These are phyloP conservation scores for Leptopilina syphax DNA, from an alignment of 2,888 invertebrate species.

Conservation along the genomic window DNA sequence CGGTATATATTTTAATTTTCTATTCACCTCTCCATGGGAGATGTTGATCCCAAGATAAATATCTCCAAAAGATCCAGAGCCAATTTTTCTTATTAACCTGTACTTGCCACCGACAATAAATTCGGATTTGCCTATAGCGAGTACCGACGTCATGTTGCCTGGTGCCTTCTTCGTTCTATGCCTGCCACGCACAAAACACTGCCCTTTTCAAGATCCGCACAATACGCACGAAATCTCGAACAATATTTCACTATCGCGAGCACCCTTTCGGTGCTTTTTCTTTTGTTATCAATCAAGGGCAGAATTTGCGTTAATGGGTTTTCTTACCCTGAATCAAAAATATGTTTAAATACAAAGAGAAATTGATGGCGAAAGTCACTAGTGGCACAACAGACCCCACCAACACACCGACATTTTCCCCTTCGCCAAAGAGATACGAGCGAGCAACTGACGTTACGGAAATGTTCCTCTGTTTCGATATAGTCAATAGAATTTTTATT, in stretches of 20 bases:
- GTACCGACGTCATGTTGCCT: constrained; percentile 62
- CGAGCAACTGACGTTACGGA: constrained; percentile 44
- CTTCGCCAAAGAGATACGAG: constrained; percentile 60
- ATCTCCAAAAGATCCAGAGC: constrained; percentile 99
- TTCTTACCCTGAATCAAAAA: constrained; percentile 50
- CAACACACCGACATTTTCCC: constrained; percentile 81
- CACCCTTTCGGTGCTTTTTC: constrained; percentile 23
- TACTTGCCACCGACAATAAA: constrained; percentile 95
- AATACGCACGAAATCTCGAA: constrained; percentile 30
- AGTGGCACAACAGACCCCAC: constrained; percentile 73
- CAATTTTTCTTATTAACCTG: constrained; percentile 96
- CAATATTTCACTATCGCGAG: constrained; percentile 27
- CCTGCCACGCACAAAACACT: constrained; percentile 41
- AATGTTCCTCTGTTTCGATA: constrained; percentile 5
- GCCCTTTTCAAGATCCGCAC: constrained; percentile 34
- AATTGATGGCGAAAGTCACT: constrained; percentile 70
- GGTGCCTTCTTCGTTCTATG: constrained; percentile 44
- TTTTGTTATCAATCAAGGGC: constrained; percentile 34
- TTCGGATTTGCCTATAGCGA: constrained; percentile 79
- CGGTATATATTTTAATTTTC: constrained; percentile 52
- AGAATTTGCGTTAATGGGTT: constrained; percentile 43
- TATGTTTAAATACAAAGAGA: constrained; percentile 52
- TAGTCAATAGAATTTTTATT: constrained; percentile 18
- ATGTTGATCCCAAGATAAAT: constrained; percentile 97
- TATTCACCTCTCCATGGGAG: constrained; percentile 90